Evolutionary conservation across 2,113 vertebrate genomes (phyloP).

Genomic region (Bubalus kerabau): DNA sequence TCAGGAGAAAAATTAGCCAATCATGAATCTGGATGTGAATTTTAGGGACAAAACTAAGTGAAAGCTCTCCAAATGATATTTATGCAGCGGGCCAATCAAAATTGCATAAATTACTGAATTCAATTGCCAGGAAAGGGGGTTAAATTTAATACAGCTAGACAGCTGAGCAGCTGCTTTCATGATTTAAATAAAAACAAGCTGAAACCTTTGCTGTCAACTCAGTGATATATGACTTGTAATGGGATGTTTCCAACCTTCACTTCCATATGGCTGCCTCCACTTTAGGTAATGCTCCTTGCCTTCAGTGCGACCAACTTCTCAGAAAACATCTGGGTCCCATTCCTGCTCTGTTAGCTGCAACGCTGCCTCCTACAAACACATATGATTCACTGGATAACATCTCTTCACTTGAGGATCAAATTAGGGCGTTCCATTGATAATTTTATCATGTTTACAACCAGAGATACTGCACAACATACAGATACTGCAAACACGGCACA

Average conservation of each 20-base stretch:
- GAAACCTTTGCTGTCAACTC: conserved; percentile 89
- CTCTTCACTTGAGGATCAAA: conserved; percentile 80
- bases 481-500: conserved; percentile 66
- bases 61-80: conserved; percentile 56
- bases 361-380: conserved; percentile 80
- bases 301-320: conserved; percentile 77
- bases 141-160: conserved; percentile 86
- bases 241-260: conserved; percentile 92
- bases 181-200: conserved; percentile 95
- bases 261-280: conserved; percentile 87
- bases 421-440: conserved; percentile 83
- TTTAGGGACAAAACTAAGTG: conserved; percentile 37
- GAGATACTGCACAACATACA: conserved; percentile 45
- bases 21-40: conserved; percentile 49
- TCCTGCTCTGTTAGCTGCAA: conserved; percentile 79
- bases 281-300: conserved; percentile 87
- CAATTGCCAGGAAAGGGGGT: conserved; percentile 81
- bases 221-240: conserved; percentile 93
- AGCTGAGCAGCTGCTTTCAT: conserved; percentile 90
- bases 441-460: conserved; percentile 77
- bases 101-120: conserved; percentile 78
- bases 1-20: conserved; percentile 53
- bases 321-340: conserved; percentile 86
- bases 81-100: conserved; percentile 65
- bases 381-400: conserved; percentile 81